Base-by-base conservation (phyloP, 2,888 invertebrate species). In the Eurois occulta region DNA sequence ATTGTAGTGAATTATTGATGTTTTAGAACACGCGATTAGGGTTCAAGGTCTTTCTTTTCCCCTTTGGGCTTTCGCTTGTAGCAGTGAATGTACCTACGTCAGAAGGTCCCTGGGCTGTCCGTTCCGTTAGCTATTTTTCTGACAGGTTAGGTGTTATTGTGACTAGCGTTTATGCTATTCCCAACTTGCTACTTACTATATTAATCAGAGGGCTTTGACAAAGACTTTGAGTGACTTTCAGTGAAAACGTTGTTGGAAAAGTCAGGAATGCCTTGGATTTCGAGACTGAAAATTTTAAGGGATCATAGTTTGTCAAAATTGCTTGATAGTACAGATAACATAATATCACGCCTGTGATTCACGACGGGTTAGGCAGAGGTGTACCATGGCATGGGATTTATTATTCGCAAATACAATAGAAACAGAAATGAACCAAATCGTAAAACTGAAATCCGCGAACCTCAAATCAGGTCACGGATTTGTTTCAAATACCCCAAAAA, bases 11-110 rank as follows among this genome's bases (percentile, higher is more conserved):
- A 60, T 79, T 24, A 62, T 66, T 28, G n/a, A 78, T 69, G 46
- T 78, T 52, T 13, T 10, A 6, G 38, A 68, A 46, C 85, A 82
- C 81, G 85, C 85, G 16, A 84, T 80, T 68, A n/a, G 4, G 8
- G 16, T 32, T 70, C 60, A 70, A 79, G 65, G 60, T 1, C 10
- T 28, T 13, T 2, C 5, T 13, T 32, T n/a, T 28, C 0, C 13
- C 16, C 24, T 60, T n/a, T n/a, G n/a, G n/a, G n/a, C n/a, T n/a
- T n/a, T 3, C 41, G 48, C 41, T 21, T 32, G n/a, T 32, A 43
- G 21, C 41, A 5, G 41, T 41, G n/a, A n/a, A 65, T 38, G 35
- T 38, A 16, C 2, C 18, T 38, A 11, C 41, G 28, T 72, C 13
- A 43, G 16, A 28, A 1, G 16, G 5, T 70, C 18, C 2, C 13